Base-by-base conservation (phyloP, 2,888 invertebrate species). In the Melanchra persicariae region DNA sequence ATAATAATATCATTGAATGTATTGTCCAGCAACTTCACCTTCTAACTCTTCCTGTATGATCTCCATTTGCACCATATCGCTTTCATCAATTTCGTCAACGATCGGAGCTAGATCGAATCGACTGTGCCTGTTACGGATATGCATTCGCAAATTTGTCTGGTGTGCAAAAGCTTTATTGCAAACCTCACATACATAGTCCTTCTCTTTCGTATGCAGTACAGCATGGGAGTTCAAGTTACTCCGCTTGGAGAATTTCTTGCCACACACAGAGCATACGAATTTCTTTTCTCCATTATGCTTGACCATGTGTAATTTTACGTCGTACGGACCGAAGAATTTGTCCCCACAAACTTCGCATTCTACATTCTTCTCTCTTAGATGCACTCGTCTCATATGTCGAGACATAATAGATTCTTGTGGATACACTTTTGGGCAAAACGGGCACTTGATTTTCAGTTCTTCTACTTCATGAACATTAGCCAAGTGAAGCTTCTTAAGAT, bases 171-270 rank as follows among this genome's bases (percentile, higher is more conserved):
- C 91, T 74, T 96, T 97, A 58, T 95, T 93, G 82, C 97, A 97
- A 64, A 96, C 87, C 1, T 92, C 89, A 81, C 97, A 97, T 0
- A 90, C 84, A 67, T 93, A 96, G 10, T 93, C 94, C 77, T 95
- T 96, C 24, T 96, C 95, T 12, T 96, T 95, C 0, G 96, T 94
- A 85, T 97, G 97, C n/a, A 96, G 92, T 2, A 96, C 92, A 0
- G 94, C 89, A 83, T 97, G 97, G 0, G 96, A 94, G 55, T 96
- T 97, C 73, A 97, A 87, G 78, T 97, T 97, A 73, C 97, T 96
- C 78, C 96, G 96, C 55, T 97, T 97, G 0, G 96, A 94, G 82
- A 97, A 96, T 82, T 96, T 96, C 83, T 96, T 96, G 0, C 96
- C 96, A 79, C 97, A 97, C 1, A 96, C 92, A 0, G 96, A 93